Evolutionary conservation across 2,113 vertebrate species (phyloP), one percentile per base, ranked within the genome.

Genomic region (Eudyptes chrysolophus): DNA sequence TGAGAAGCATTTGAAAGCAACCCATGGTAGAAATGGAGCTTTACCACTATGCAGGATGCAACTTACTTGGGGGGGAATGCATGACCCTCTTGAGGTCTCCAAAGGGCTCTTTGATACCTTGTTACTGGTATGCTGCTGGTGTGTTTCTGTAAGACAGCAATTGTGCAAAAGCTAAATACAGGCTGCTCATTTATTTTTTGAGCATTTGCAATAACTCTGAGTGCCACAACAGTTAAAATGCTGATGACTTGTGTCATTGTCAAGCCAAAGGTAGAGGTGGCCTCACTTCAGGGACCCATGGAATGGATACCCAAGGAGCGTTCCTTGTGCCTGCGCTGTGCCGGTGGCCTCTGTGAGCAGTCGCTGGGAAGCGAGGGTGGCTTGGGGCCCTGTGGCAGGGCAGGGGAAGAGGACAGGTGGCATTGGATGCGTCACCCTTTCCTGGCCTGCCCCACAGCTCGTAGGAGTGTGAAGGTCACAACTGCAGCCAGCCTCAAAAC

Each of bases 361-460:
- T 32, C 8, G 26, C 44, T 4, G 4, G 32, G 62, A 84, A 42
- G 40, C 7, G 2, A 77, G 29, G 16, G 17, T 61, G 46, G 22
- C 46, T 24, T 16, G 16, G 49, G 40, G 10, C 25, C 42, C 49
- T 81, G 42, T 38, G 52, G 52, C 21, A 80, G 25, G 17, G 17
- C 55, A 49, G 34, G 20, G 16, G 7, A 54, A 34, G 16, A 66
- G 16, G 32, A 62, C 42, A 54, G n/a, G 48, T 49, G 38, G 5
- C 11, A 15, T 13, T 1, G 2, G 32, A 48, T 51, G 12, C 1
- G 0, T 10, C 2, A 1, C 4, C 9, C 40, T 64, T 54, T 62
- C 32, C n/a, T 75, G 48, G 22, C 15, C 42, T 60, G 27, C 7
- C 24, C 36, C 6, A 44, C 34, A 58, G 38, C 66, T 55, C 11